Evolutionary conservation across 2,888 invertebrate species (phyloP).

Genomic region (Koerneria pararmatus): DNA sequence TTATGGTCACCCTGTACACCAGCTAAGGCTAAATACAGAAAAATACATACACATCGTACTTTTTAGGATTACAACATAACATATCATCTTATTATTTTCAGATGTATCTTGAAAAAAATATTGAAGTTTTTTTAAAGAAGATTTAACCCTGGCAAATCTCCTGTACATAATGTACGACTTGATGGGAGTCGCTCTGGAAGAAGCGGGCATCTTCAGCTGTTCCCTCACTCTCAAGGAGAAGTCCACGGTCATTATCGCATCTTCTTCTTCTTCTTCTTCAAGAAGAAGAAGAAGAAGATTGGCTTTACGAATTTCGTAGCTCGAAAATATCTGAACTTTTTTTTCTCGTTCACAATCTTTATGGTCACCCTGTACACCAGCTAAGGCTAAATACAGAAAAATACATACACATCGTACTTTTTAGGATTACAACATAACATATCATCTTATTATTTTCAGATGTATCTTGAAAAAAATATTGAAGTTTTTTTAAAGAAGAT

Average conservation of each 20-base stretch:
- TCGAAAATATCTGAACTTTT: too few species aligned
- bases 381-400: too few species aligned
- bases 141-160: conserved; percentile 5
- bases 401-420: too few species aligned
- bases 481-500: background rate
- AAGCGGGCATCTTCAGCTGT: conserved; percentile 1
- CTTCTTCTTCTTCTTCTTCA: background rate
- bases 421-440: too few species aligned
- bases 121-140: background rate
- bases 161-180: conserved; percentile 8
- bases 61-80: too few species aligned
- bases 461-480: background rate
- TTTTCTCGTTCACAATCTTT: too few species aligned
- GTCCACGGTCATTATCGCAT: background rate
- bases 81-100: background rate
- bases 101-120: background rate
- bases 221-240: background rate
- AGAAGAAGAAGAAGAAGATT: too few species aligned
- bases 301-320: too few species aligned
- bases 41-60: too few species aligned
- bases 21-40: too few species aligned
- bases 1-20: too few species aligned
- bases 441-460: background rate
- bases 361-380: too few species aligned
- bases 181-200: background rate